Evolutionary conservation across 2,797 vertebrate genomes (phyloP).

Genomic region (Megaceryle alcyon): DNA sequence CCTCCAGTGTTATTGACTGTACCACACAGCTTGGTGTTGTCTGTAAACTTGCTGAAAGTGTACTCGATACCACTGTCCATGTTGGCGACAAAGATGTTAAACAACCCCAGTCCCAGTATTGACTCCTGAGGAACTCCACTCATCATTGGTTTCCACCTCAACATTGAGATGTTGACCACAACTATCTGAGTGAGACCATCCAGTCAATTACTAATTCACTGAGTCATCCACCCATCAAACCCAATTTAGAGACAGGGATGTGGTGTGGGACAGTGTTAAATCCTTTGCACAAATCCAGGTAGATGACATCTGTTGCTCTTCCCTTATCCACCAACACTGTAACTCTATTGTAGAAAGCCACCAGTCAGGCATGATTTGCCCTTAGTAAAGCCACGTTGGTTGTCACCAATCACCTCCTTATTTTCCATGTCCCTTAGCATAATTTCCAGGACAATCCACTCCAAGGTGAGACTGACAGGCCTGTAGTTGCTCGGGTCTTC

Average conservation of each 20-base stretch:
- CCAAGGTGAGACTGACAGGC: background rate
- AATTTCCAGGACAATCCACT: background rate
- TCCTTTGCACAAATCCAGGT: background rate
- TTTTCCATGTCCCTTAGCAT: background rate
- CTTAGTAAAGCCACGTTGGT: background rate
- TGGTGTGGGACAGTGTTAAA: background rate
- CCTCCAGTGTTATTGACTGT: background rate
- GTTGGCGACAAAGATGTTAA: background rate
- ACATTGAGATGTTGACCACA: background rate
- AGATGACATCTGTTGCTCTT: background rate
- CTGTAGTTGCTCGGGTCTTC: background rate
- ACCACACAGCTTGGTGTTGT: background rate
- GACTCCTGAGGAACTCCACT: background rate
- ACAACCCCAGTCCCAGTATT: background rate
- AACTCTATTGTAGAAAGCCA: background rate
- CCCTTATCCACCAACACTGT: background rate
- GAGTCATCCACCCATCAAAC: background rate
- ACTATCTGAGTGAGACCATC: background rate
- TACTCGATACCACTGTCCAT: background rate
- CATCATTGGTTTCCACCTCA: background rate
- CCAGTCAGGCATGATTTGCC: background rate
- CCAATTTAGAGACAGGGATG: background rate
- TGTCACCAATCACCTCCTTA: background rate
- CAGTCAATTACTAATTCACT: background rate
- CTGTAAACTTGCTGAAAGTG: background rate